A percentile compares a stretch with the other conserved stretches of the same genome.
phyloP scores from a whole-genome alignment of 2,797 vertebrate species.

The Anabas testudineus region DNA sequence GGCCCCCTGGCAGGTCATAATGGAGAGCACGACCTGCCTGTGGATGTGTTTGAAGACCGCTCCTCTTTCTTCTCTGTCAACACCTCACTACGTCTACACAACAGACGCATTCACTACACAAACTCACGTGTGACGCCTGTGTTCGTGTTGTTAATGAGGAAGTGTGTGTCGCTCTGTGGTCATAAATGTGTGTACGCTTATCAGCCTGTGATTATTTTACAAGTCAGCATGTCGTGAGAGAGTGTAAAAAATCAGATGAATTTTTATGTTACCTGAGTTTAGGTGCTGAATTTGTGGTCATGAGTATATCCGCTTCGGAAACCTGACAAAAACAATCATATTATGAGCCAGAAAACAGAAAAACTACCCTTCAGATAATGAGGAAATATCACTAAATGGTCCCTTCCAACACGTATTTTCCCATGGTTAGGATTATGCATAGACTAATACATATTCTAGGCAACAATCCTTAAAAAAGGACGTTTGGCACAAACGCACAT shows the following conservation, averaged over 20 bases:
- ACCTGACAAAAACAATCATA: conserved; percentile 57
- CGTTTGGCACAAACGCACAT: conserved; percentile 36
- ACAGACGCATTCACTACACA: conserved; percentile 75
- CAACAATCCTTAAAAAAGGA: conserved; percentile 21
- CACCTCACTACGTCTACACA: conserved; percentile 77
- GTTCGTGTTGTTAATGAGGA: conserved; percentile 63
- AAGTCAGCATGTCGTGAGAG: conserved; percentile 63
- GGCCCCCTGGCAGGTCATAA: conserved; percentile 69
- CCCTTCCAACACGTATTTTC: conserved; percentile 7
- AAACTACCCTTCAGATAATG: background rate
- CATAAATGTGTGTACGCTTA: conserved; percentile 62
- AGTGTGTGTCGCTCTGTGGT: conserved; percentile 58
- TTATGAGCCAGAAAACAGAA: conserved; percentile 35
- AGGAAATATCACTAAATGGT: background rate
- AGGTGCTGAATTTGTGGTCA: conserved; percentile 43
- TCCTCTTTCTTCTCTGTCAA: conserved; percentile 84
- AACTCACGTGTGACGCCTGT: conserved; percentile 60
- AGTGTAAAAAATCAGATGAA: conserved; percentile 59
- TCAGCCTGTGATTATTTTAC: conserved; percentile 68
- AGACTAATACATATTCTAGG: conserved; percentile 23
- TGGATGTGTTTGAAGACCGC: conserved; percentile 76
- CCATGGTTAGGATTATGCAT: conserved; percentile 10
- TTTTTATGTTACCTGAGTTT: conserved; percentile 33
- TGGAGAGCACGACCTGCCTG: conserved; percentile 73
- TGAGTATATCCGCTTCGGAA: conserved; percentile 21